phyloP scores from a whole-genome alignment of 2,113 vertebrate genomes.

The Colinus virginianus region DNA sequence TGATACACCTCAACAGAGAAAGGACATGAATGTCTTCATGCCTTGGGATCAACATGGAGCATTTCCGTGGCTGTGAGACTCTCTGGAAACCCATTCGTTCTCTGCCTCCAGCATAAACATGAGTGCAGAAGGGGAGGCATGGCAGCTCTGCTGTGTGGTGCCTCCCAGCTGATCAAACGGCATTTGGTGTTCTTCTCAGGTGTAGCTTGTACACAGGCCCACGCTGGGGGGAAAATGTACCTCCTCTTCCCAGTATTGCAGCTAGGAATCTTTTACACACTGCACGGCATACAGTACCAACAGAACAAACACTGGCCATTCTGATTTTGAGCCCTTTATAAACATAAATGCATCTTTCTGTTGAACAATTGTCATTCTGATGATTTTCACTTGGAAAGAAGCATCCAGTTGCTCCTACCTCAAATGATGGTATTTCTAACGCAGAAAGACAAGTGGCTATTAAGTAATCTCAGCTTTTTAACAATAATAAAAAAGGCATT shows the following conservation, averaged over 20 bases:
- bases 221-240: neutral
- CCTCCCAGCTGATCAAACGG: neutral
- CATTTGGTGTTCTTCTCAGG: neutral
- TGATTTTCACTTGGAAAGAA: neutral
- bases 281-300: neutral
- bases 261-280: neutral
- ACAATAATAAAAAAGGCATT: neutral
- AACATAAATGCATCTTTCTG: neutral
- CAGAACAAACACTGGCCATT: neutral
- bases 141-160: accelerated
- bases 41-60: neutral
- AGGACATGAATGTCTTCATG: neutral
- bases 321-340: neutral
- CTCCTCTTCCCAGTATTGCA: neutral
- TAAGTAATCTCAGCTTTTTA: slow-evolving; percentile 11
- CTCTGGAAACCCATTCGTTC: neutral
- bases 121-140: neutral
- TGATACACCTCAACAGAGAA: neutral
- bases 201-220: neutral
- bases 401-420: neutral
- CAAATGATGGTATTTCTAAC: neutral
- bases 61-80: neutral
- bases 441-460: slow-evolving; percentile 11
- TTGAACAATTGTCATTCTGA: neutral
- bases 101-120: neutral